Percentiles rank a stretch among this genome's conserved stretches.
phyloP scores from a whole-genome alignment of 2,113 vertebrate genomes.

The Pseudonaja textilis region DNA sequence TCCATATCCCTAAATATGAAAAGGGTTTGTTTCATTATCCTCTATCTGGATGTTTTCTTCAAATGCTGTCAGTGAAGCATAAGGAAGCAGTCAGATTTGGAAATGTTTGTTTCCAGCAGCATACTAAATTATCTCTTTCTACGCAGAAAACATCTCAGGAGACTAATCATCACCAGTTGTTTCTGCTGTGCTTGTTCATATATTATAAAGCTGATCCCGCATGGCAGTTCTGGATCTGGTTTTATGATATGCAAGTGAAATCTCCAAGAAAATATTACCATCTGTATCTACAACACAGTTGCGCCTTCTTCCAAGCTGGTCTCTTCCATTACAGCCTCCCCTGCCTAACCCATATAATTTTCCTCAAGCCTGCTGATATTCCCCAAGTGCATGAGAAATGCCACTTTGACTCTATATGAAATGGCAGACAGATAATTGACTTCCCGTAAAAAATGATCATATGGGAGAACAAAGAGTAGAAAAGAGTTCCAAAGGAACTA shows the following conservation, averaged over 20 bases:
- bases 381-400: neutral
- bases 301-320: neutral
- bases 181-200: neutral
- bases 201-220: neutral
- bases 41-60: neutral
- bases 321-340: neutral
- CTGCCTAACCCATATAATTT: neutral
- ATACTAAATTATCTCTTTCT: neutral
- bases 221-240: neutral
- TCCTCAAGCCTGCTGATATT: neutral
- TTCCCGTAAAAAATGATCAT: neutral
- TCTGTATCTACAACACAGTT: neutral
- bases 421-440: neutral
- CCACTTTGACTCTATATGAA: neutral
- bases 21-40: neutral
- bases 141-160: neutral
- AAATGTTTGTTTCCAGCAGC: constrained; percentile 2
- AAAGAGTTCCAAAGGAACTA: neutral
- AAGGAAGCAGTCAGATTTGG: neutral
- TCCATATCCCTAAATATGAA: neutral
- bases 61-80: neutral
- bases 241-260: neutral
- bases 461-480: neutral
- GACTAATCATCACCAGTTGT: neutral
- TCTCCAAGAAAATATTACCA: neutral